These are phyloP conservation scores for Aphidius gifuensis DNA, from an alignment of 1,140 invertebrate species.

Conservation along the genomic window DNA sequence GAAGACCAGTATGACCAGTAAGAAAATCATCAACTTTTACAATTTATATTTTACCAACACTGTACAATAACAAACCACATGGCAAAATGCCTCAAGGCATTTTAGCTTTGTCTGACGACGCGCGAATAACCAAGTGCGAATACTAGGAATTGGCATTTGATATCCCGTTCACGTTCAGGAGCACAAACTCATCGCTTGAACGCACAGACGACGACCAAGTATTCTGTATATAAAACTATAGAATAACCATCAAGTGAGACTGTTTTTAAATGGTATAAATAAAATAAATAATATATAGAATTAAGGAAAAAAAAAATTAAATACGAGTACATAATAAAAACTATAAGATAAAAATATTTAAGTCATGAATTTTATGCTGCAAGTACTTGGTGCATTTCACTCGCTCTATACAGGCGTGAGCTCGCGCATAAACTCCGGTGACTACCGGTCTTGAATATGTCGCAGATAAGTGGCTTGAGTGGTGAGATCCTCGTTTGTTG, in stretches of 20 bases:
- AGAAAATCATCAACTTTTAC: no score
- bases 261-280: neutral
- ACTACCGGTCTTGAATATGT: conserved; percentile 44
- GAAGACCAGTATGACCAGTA: no score
- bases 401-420: conserved; percentile 32
- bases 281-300: neutral
- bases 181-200: conserved; percentile 22
- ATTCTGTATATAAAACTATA: neutral
- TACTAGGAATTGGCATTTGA: conserved; percentile 40
- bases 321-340: conserved; percentile 23
- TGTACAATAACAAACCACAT: no score
- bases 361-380: conserved; percentile 14
- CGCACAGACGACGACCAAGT: conserved; percentile 4
- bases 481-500: conserved; percentile 18
- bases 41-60: no score
- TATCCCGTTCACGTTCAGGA: conserved; percentile 39
- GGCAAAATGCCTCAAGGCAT: no score
- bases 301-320: neutral
- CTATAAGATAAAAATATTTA: conserved; percentile 6
- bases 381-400: conserved; percentile 25
- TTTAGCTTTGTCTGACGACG: conserved; percentile 27
- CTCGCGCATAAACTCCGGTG: conserved; percentile 39
- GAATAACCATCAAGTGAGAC: no score
- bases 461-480: conserved; percentile 22
- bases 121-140: conserved; percentile 19